These are phyloP conservation scores for Polymixis flavicincta DNA, from an alignment of 2,888 invertebrate genomes.

Conservation along the genomic window DNA sequence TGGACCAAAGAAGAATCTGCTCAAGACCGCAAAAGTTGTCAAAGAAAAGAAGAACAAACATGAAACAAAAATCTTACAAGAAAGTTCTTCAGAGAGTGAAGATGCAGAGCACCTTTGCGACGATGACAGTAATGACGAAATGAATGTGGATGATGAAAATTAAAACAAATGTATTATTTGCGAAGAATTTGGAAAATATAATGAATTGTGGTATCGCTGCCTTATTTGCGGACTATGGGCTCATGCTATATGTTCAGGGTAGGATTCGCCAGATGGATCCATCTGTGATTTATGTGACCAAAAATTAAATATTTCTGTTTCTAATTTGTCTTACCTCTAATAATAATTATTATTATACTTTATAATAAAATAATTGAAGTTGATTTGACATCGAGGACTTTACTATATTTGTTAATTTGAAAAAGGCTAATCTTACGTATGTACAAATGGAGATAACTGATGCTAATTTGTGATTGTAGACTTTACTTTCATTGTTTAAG, in stretches of 20 bases:
- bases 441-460: too few species aligned
- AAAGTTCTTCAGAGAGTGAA: slow-evolving; percentile 4
- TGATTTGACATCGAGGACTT: too few species aligned
- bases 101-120: not conserved
- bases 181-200: not conserved
- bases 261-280: not conserved
- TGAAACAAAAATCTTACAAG: not conserved
- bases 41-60: not conserved
- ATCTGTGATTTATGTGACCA: not conserved
- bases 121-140: not conserved
- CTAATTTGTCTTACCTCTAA: too few species aligned
- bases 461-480: too few species aligned
- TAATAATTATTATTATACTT: too few species aligned
- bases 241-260: slow-evolving; percentile 2
- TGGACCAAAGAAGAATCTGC: too few species aligned
- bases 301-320: not conserved
- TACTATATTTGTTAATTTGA: too few species aligned
- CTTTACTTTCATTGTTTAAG: not conserved
- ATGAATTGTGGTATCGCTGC: not conserved
- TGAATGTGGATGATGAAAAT: too few species aligned
- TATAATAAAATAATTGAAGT: too few species aligned
- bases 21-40: too few species aligned
- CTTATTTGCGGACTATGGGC: not conserved
- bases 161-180: not conserved
- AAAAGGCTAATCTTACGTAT: too few species aligned